Evolutionary conservation across 2,888 invertebrate species (phyloP), one percentile per base, ranked within the genome.

Genomic region (Synanthedon vespiformis): DNA sequence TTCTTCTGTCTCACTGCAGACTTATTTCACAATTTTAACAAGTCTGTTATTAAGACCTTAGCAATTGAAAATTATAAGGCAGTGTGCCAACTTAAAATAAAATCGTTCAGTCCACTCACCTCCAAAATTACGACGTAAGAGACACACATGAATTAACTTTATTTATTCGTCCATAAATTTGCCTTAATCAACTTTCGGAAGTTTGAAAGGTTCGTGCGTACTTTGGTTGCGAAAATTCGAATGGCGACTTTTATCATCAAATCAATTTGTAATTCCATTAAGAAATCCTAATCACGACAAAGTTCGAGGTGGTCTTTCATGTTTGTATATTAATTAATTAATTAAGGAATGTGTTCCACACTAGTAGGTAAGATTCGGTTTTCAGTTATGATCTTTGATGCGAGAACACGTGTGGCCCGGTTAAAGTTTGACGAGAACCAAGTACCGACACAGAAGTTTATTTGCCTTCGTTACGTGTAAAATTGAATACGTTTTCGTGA

Each of bases 241-340:
- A 65, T 69, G 62, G 63, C 65, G 62, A 58, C 70, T 69, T 71
- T 74, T 71, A 64, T 58, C 56, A 59, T 59, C 16, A 53, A 53
- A 44, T 16, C 40, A 60, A 68, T 69, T 64, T 67, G 66, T 75
- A 69, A 78, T 74, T 74, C 73, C 59, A 65, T 67, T 65, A 70
- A 77, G 73, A 68, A 72, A 73, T 77, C 70, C 67, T 14, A 73
- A 80, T 79, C 73, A 71, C 61, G 63, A 60, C 59, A 61, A 82
- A 84, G 77, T 84, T 85, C 83, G 67, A 81, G 83, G 83, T 74
- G 69, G 70, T 80, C 79, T 77, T 80, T 80, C 77, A 79, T 70
- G 44, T 44, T 44, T 44, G 14, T 44, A 13, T 13, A 44, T 44
- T 12, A 44, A 44, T 14, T n/a, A 44, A 86, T 85, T 83, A 84